Evolutionary conservation across 2,888 invertebrate species (phyloP).

Genomic region (Autographa gamma): DNA sequence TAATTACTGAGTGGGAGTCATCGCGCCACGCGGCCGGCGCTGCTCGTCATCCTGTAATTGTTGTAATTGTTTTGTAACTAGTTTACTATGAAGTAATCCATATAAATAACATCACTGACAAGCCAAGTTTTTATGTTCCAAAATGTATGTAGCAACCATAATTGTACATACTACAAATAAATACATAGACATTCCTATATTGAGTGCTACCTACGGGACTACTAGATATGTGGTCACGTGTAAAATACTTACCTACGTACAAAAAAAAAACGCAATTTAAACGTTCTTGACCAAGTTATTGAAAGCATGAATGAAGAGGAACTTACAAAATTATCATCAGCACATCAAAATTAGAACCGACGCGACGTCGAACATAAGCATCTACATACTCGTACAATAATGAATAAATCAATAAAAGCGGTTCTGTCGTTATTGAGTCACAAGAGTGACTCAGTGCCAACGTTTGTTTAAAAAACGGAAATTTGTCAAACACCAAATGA

Average conservation of each 20-base stretch:
- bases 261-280: too few species aligned
- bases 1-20: not conserved
- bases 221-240: too few species aligned
- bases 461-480: not conserved
- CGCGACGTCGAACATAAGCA: not conserved
- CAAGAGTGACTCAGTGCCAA: not conserved
- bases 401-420: constrained; percentile 2
- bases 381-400: not conserved
- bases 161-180: too few species aligned
- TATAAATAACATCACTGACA: not conserved
- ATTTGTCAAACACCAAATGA: not conserved
- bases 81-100: not conserved
- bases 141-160: too few species aligned
- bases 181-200: too few species aligned
- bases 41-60: not conserved
- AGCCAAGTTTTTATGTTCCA: not conserved
- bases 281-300: too few species aligned
- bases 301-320: too few species aligned
- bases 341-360: too few species aligned
- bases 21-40: not conserved
- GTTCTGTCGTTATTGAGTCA: not conserved
- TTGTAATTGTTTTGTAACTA: not conserved
- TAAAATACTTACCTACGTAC: too few species aligned
- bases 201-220: too few species aligned
- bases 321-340: too few species aligned